Evolutionary conservation across 2,797 vertebrate species (phyloP), one percentile per base, ranked within the genome.

Genomic region (Sorex maritimensis): DNA sequence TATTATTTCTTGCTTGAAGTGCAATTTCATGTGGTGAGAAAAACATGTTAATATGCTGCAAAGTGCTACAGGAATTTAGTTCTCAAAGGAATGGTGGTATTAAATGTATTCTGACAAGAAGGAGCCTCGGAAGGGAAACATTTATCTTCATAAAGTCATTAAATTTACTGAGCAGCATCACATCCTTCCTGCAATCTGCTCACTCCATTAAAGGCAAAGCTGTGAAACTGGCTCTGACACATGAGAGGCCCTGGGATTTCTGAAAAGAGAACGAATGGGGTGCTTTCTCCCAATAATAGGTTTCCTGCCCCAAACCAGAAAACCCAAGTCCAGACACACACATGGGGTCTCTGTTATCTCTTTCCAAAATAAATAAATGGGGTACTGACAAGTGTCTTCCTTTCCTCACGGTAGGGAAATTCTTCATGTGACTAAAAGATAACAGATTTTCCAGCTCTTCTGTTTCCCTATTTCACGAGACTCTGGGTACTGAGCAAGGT

Each of bases 141-240:
- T 98, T 98, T 98, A 98, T 98, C 98, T 98, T 98, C 98, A 98
- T 98, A 97, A 98, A 98, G 98, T 98, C 98, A 98, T 98, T 98
- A 98, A 98, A 98, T 98, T 98, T 98, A 98, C 98, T 98, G 98
- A 98, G 98, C 97, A 98, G 97, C 97, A 97, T 97, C 4, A 68
- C 97, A 98, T 98, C 98, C 98, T 98, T 97, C 96, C 97, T 97
- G 97, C 98, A 98, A 98, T 98, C 98, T 98, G 98, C 97, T 98
- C 98, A 98, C 98, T 98, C 98, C 98, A 98, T 98, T 98, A 98
- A 98, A 98, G 95, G 97, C 96, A 92, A 97, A 96, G 96, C 96
- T 93, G 96, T 97, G 97, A 97, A 98, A 98, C 97, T 72, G 94
- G 95, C 95, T 98, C 95, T 96, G 97, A 96, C 97, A 97, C 94